Evolutionary conservation across 2,113 vertebrate genomes (phyloP).

Genomic region (Trogon surrucura): DNA sequence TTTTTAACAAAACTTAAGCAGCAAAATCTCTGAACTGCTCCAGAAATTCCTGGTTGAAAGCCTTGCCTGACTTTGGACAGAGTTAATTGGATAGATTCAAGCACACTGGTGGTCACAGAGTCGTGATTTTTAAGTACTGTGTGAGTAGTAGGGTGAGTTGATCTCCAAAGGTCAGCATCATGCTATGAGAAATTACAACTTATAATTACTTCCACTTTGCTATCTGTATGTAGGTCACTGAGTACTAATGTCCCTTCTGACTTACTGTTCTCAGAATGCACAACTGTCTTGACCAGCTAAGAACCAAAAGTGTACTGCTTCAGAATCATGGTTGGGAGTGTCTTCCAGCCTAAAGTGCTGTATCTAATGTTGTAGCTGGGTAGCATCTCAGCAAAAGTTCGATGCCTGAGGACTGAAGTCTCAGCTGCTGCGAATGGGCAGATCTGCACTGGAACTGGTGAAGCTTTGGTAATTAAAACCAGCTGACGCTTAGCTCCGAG

Average conservation of each 20-base stretch:
- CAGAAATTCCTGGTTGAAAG: neutral
- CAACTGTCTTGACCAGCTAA: neutral
- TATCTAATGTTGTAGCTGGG: neutral
- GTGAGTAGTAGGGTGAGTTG: neutral
- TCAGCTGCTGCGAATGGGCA: neutral
- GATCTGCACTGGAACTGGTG: neutral
- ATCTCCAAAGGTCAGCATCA: neutral
- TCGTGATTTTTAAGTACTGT: neutral
- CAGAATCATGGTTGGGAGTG: neutral
- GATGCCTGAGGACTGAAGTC: neutral
- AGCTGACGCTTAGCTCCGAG: neutral
- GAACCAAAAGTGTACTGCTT: neutral
- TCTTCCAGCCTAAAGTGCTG: accelerated
- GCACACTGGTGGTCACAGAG: neutral
- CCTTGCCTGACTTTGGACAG: neutral
- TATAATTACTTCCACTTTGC: neutral
- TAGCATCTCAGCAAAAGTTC: neutral
- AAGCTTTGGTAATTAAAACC: neutral
- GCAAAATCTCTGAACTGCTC: neutral
- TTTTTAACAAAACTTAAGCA: neutral
- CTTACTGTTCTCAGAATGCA: neutral
- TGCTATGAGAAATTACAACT: neutral
- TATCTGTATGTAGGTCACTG: neutral
- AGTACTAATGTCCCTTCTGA: neutral
- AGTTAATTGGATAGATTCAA: neutral